Percentiles rank a stretch among this genome's conserved stretches.
Conservation (phyloP, 2,113 vertebrate species). For the Chascanopsetta lugubris region DNA sequence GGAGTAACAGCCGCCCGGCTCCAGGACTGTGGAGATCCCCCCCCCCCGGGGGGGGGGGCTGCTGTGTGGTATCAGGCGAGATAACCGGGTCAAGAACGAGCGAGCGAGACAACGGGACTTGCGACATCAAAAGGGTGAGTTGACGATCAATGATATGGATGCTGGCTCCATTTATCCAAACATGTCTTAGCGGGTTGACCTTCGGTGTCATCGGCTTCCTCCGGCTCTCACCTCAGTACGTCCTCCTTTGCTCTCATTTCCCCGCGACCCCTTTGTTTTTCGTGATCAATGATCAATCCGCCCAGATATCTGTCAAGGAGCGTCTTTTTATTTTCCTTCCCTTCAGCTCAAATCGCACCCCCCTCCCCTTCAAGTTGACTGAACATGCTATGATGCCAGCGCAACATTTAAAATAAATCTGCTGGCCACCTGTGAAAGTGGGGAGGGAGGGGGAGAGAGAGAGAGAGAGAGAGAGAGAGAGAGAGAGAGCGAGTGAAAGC, state of each 20-base stretch:
- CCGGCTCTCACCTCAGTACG: constrained; percentile 38
- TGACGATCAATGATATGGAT: constrained; percentile 60
- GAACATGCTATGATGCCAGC: constrained; percentile 24
- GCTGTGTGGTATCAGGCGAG: not conserved
- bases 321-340: constrained; percentile 36
- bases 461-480: constrained; percentile 16
- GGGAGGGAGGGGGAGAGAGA: constrained; percentile 17
- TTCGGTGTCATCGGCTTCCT: constrained; percentile 49
- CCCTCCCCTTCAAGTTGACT: constrained; percentile 33
- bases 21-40: constrained; percentile 14
- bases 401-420: constrained; percentile 9
- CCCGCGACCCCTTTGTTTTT: constrained; percentile 43
- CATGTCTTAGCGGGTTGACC: constrained; percentile 54
- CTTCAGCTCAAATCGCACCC: constrained; percentile 22
- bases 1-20: constrained; percentile 12
- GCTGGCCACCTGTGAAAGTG: constrained; percentile 37
- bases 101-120: constrained; percentile 23
- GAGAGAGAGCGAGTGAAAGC: constrained; percentile 18
- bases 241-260: constrained; percentile 45
- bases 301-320: constrained; percentile 47
- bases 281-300: constrained; percentile 58
- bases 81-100: constrained; percentile 37
- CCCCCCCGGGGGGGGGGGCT: too few relatives aligned
- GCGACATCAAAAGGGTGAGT: constrained; percentile 57
- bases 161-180: constrained; percentile 58